A percentile compares a stretch with the other conserved stretches of the same genome.
These are phyloP conservation scores for Xiphias gladius DNA, from an alignment of 2,113 vertebrate species.

Conservation along the genomic window DNA sequence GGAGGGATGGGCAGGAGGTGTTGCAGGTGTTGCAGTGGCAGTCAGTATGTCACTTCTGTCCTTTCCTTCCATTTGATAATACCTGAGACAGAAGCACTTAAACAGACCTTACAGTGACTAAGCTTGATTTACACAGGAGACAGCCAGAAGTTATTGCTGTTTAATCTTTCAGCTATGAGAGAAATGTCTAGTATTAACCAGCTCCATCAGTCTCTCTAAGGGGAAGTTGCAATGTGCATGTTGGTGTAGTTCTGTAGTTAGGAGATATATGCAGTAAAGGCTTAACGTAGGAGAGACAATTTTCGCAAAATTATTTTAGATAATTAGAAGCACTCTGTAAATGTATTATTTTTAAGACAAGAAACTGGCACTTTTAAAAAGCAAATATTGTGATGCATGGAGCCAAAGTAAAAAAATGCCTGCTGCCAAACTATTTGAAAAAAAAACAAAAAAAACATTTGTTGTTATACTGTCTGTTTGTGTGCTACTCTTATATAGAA, in stretches of 20 bases:
- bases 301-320: slow-evolving; percentile 31
- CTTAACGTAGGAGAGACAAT: slow-evolving; percentile 37
- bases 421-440: slow-evolving; percentile 11
- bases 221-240: slow-evolving; percentile 27
- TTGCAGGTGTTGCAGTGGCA: slow-evolving; percentile 8
- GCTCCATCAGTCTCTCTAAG: slow-evolving; percentile 34
- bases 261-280: slow-evolving; percentile 8
- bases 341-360: slow-evolving; percentile 31
- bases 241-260: not conserved
- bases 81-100: slow-evolving; percentile 10
- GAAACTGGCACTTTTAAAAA: slow-evolving; percentile 4
- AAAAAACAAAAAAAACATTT: not conserved
- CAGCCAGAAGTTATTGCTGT: slow-evolving; percentile 25
- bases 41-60: not conserved
- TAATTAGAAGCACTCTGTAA: slow-evolving; percentile 27
- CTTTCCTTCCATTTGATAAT: slow-evolving; percentile 12
- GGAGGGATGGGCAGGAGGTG: not conserved
- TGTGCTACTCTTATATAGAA: slow-evolving; percentile 7
- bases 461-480: not conserved
- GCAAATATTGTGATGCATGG: slow-evolving; percentile 1
- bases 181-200: slow-evolving; percentile 13
- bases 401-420: not conserved
- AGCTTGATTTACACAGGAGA: slow-evolving; percentile 49
- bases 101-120: slow-evolving; percentile 38
- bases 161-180: slow-evolving; percentile 49